Evolutionary conservation across 2,113 vertebrate genomes (phyloP).

Genomic region (Cyanoramphus novaezelandiae): DNA sequence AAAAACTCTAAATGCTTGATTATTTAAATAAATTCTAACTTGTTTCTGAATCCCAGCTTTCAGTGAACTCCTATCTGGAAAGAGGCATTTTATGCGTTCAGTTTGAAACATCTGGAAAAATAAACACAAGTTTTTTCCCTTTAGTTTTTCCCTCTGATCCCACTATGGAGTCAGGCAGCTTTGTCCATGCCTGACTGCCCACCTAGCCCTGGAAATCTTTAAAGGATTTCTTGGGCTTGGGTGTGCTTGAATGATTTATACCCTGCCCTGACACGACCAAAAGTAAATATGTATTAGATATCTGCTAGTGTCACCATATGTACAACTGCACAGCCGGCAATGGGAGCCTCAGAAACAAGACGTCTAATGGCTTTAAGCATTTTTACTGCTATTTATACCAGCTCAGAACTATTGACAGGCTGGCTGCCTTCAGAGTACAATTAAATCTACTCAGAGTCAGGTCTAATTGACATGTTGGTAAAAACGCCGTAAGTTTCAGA

Average conservation of each 20-base stretch:
- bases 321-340: not conserved
- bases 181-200: not conserved
- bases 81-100: not conserved
- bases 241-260: not conserved
- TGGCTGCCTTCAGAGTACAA: not conserved
- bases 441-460: conserved; percentile 4
- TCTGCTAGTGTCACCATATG: not conserved
- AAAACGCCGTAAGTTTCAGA: not conserved
- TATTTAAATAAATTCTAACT: not conserved
- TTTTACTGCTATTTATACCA: not conserved
- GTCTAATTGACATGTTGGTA: not conserved
- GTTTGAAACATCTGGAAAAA: not conserved
- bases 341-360: not conserved
- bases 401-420: not conserved
- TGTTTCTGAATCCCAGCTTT: not conserved
- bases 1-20: not conserved
- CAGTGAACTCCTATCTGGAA: not conserved
- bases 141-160: not conserved
- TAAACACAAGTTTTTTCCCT: not conserved
- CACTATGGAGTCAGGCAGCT: not conserved
- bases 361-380: not conserved
- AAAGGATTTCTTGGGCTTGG: not conserved
- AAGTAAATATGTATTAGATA: not conserved
- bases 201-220: not conserved
- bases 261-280: not conserved